Evolutionary conservation across 2,888 invertebrate species (phyloP), one percentile per base, ranked within the genome.

Genomic region (Nymphalis c-album): DNA sequence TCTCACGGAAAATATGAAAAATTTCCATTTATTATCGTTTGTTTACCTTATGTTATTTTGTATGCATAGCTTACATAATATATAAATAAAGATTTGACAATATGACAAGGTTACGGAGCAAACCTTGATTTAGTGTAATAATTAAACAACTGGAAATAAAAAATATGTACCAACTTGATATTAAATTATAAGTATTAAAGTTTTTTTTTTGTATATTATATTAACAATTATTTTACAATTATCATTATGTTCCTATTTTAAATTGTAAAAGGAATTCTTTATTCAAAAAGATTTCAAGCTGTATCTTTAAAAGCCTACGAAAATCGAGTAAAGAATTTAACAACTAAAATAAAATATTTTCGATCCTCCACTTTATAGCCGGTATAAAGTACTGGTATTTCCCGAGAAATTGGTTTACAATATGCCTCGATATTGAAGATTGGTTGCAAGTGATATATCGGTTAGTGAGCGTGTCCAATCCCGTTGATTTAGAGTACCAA

Each of bases 401-500:
- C 50, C 59, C 58, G 57, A 51, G 51, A 64, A 57, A 71, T 65
- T 35, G 62, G 61, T 60, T 66, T 62, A 74, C 68, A 72, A 71
- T 69, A 73, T 70, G 67, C 63, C 59, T n/a, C 64, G 63, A 60
- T 63, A 63, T 59, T 66, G 67, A 75, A 76, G 73, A 73, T 76
- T 70, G 73, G 70, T 71, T 68, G 70, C 73, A 62, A 53, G 74
- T 85, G 85, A 87, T 87, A 83, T 84, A 89, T 85, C 77, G 85
- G 81, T 77, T 77, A 78, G 80, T 78, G 84, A 84, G 80, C 80
- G 81, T 78, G 86, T 85, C 87, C 88, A 87, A 88, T 88, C 85
- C 84, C 77, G 76, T 83, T 89, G 89, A 89, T 89, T 89, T 90
- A 90, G 84, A 79, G 81, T 74, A 77, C 83, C 88, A 89, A 89